Evolutionary conservation across 2,113 vertebrate genomes (phyloP).

Genomic region (Miniopterus natalensis): DNA sequence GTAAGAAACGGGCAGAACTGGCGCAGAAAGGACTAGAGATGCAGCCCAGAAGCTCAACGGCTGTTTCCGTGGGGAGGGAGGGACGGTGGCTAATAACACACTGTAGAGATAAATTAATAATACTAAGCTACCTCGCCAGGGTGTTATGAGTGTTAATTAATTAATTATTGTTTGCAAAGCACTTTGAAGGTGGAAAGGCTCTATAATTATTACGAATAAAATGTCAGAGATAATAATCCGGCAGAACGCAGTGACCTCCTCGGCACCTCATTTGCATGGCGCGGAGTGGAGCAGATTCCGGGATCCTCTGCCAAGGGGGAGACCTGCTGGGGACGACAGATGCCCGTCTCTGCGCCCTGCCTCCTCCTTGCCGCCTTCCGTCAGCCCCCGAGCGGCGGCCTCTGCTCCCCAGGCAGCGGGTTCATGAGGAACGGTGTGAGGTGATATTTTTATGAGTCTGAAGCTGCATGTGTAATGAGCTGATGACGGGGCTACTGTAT

Average conservation of each 20-base stretch:
- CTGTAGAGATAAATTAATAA: slow-evolving; percentile 82
- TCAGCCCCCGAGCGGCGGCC: not conserved
- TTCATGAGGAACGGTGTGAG: not conserved
- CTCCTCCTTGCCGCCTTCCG: not conserved
- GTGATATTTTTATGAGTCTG: not conserved
- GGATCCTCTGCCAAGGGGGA: slow-evolving; percentile 59
- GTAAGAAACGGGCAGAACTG: not conserved
- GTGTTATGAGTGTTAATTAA: slow-evolving; percentile 85
- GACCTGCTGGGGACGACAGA: slow-evolving; percentile 47
- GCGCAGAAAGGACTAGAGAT: not conserved
- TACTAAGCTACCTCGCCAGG: slow-evolving; percentile 78
- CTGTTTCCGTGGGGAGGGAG: slow-evolving; percentile 11
- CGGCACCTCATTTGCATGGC: slow-evolving; percentile 79
- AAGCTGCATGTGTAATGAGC: not conserved
- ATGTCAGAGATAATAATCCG: slow-evolving; percentile 82
- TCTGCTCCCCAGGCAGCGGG: not conserved
- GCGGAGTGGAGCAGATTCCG: slow-evolving; percentile 19
- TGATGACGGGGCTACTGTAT: not conserved
- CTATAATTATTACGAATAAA: slow-evolving; percentile 85
- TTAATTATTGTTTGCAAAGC: slow-evolving; percentile 86
- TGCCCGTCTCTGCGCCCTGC: not conserved
- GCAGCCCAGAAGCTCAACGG: not conserved
- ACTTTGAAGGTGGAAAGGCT: slow-evolving; percentile 85
- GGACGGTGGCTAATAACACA: slow-evolving; percentile 70
- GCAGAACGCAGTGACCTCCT: slow-evolving; percentile 80